Percentiles rank a stretch among this genome's conserved stretches.
Evolutionary conservation across 2,113 vertebrate genomes (phyloP).

Genomic region (Zosterops hypoxanthus): DNA sequence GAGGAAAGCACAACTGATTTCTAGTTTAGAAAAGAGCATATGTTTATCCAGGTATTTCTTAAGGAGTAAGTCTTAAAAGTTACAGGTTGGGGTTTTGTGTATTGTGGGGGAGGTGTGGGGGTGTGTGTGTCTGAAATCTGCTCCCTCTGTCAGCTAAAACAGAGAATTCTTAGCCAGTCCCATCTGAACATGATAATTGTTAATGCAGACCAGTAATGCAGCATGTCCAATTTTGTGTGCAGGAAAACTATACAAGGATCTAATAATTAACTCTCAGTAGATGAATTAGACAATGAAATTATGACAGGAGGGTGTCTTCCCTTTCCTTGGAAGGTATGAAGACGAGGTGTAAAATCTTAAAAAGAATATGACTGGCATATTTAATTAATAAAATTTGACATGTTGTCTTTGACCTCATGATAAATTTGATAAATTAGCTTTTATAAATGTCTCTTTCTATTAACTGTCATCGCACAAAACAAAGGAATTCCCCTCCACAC

Average conservation of each 20-base stretch:
- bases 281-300: background rate
- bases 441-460: background rate
- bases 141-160: background rate
- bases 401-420: background rate
- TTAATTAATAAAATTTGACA: background rate
- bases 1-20: background rate
- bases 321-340: background rate
- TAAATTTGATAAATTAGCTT: background rate
- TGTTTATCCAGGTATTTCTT: background rate
- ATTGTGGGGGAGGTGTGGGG: fast-evolving
- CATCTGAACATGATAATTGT: background rate
- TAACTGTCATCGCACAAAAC: background rate
- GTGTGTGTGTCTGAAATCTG: background rate
- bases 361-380: background rate
- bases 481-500: background rate
- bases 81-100: background rate
- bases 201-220: background rate
- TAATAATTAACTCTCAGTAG: background rate
- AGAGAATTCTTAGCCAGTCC: background rate
- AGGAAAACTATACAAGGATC: background rate
- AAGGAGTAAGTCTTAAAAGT: background rate
- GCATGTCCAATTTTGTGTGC: background rate
- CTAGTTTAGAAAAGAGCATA: background rate
- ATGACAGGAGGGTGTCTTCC: background rate
- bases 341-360: background rate